Percentiles rank a stretch among this genome's conserved stretches.
Evolutionary conservation across 2,888 invertebrate species (phyloP).

Genomic region (Rotaria macrura): DNA sequence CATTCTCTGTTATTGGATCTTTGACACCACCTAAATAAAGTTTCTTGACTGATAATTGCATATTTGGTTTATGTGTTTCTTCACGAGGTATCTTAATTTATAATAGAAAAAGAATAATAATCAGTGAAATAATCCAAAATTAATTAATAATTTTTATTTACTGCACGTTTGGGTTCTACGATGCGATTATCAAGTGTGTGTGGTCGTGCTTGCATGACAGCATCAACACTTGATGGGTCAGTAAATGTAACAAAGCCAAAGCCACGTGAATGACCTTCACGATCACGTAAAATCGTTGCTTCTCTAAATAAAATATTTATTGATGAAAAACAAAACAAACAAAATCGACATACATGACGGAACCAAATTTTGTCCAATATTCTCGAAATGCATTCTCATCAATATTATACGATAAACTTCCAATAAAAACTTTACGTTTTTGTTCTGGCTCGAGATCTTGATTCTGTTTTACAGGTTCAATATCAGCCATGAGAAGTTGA

Average conservation of each 20-base stretch:
- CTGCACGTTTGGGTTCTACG: constrained; percentile 91
- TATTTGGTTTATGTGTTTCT: constrained; percentile 72
- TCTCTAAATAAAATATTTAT: background rate
- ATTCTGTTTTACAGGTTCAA: background rate
- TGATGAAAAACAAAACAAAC: background rate
- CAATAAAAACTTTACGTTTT: constrained; percentile 33
- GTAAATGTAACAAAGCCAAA: constrained; percentile 97
- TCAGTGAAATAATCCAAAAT: background rate
- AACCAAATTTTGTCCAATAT: constrained; percentile 42
- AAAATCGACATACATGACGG: constrained; percentile 44
- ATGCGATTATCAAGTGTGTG: constrained; percentile 84
- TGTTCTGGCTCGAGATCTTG: constrained; percentile 27
- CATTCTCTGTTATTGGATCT: constrained; percentile 80
- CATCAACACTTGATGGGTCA: constrained; percentile 85
- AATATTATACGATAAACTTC: constrained; percentile 25
- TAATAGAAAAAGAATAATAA: constrained; percentile 53
- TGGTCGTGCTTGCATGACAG: constrained; percentile 69
- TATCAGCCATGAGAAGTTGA: background rate
- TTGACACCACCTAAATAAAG: constrained; percentile 84
- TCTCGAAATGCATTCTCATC: constrained; percentile 23
- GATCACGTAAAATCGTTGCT: background rate
- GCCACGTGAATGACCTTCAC: constrained; percentile 53
- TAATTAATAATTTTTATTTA: constrained; percentile 77
- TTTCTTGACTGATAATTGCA: constrained; percentile 77
- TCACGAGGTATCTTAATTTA: constrained; percentile 87